Conservation (phyloP, 2,113 vertebrate species). For the Lanius collurio region DNA sequence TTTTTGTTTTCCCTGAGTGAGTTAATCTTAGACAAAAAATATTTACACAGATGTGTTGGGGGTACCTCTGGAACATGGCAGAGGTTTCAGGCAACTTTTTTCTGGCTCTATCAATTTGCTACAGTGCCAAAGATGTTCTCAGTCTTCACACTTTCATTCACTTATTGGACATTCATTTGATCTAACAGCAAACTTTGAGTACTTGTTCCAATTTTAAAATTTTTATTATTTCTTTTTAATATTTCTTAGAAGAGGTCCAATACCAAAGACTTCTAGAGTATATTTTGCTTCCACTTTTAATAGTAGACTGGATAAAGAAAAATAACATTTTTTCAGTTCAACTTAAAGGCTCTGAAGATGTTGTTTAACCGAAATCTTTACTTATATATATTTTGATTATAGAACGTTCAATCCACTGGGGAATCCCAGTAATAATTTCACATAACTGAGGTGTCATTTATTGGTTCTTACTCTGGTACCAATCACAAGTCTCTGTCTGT, state of each 20-base stretch:
- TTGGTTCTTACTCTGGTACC: not conserved
- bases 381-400: not conserved
- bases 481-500: not conserved
- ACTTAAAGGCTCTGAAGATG: not conserved
- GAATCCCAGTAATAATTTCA: not conserved
- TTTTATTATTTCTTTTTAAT: not conserved
- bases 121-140: not conserved
- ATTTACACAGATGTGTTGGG: not conserved
- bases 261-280: not conserved
- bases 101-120: not conserved
- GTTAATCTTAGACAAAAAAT: not conserved
- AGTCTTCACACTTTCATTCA: not conserved
- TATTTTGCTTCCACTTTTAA: not conserved
- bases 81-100: not conserved
- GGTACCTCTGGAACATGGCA: not conserved
- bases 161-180: not conserved
- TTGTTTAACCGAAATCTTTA: not conserved
- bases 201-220: not conserved
- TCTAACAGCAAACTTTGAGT: not conserved
- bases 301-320: not conserved
- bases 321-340: not conserved
- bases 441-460: not conserved
- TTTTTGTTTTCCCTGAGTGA: not conserved
- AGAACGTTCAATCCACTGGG: not conserved
- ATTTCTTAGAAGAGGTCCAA: not conserved